phyloP scores from a whole-genome alignment of 2,888 invertebrate species.

The Plebejus argus region DNA sequence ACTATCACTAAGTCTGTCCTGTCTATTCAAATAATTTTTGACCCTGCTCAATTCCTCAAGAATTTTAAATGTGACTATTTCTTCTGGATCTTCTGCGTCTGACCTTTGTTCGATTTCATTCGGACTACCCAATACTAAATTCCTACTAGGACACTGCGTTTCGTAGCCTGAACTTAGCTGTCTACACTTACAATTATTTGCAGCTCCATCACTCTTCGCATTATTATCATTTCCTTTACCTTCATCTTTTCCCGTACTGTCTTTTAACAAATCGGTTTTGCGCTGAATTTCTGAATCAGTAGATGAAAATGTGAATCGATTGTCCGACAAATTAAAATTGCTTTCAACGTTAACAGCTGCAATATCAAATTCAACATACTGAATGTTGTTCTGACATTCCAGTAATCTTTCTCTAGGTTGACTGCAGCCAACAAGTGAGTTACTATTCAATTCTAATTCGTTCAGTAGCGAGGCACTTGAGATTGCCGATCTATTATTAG shows the following conservation, averaged over 20 bases:
- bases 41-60: conserved; percentile 18
- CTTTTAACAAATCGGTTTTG: not conserved
- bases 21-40: conserved; percentile 11
- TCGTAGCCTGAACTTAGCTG: conserved; percentile 5
- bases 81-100: not conserved
- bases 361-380: not conserved
- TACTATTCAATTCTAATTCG: conserved; percentile 9
- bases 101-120: conserved; percentile 19
- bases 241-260: not conserved
- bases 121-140: not conserved
- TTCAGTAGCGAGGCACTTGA: not conserved
- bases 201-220: not conserved
- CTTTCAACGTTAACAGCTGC: not conserved
- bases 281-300: not conserved
- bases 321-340: not conserved
- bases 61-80: conserved; percentile 25
- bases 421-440: not conserved
- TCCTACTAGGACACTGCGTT: conserved; percentile 16
- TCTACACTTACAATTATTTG: not conserved
- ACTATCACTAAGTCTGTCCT: conserved; percentile 16
- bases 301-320: not conserved
- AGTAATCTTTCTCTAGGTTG: not conserved
- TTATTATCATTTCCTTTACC: not conserved
- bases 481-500: not conserved
- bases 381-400: not conserved